Evolutionary conservation across 1,140 invertebrate species (phyloP).

Genomic region (Ladona fulva): DNA sequence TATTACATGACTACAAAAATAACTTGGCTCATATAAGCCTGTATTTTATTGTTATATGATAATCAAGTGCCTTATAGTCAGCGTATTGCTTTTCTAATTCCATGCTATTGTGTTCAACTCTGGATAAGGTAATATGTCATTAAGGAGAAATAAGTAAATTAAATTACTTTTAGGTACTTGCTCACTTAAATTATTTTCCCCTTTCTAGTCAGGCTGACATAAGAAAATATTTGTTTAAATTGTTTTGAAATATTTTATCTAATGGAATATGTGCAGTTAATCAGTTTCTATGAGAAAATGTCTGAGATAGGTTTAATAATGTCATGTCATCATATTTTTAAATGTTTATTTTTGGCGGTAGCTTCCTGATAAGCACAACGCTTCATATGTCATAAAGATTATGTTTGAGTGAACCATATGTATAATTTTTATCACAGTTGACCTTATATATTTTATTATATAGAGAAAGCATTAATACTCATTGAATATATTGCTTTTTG

Average conservation of each 20-base stretch:
- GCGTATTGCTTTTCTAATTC: background rate
- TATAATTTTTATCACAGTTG: background rate
- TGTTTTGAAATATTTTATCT: background rate
- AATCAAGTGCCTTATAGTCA: slow-evolving; percentile 8
- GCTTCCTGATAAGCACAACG: background rate
- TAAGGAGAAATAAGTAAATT: background rate
- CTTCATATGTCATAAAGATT: slow-evolving; percentile 6
- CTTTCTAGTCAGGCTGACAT: background rate
- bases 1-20: no score
- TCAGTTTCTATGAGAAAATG: background rate
- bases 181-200: background rate
- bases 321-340: background rate
- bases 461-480: background rate
- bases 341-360: background rate
- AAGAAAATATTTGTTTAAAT: background rate
- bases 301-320: background rate
- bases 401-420: background rate
- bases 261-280: background rate
- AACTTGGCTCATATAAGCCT: background rate
- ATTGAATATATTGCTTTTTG: background rate
- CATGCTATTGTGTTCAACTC: background rate
- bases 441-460: background rate
- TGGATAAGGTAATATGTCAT: background rate
- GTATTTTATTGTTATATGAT: background rate
- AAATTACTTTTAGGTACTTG: background rate